Conservation (phyloP, 2,113 vertebrate genomes). For the Pampusana beccarii region DNA sequence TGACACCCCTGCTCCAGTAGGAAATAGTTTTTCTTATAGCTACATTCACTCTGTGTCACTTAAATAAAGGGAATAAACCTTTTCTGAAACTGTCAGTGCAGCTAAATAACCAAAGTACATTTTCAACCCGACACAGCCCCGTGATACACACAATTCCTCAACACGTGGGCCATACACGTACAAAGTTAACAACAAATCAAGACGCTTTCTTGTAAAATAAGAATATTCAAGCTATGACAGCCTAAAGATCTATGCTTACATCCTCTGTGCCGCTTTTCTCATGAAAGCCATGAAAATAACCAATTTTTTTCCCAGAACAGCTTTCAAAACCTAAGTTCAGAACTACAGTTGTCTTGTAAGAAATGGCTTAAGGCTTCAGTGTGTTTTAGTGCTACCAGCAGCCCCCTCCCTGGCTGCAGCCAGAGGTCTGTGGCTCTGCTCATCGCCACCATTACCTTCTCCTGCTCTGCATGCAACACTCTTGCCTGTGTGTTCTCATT, state of each 20-base stretch:
- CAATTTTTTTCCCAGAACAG: background rate
- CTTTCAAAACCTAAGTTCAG: background rate
- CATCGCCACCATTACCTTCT: slow-evolving; percentile 83
- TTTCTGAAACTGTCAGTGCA: background rate
- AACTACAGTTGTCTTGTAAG: background rate
- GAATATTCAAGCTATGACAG: background rate
- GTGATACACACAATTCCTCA: background rate
- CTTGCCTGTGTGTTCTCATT: slow-evolving; percentile 89
- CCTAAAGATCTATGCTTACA: background rate
- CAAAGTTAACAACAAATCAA: background rate
- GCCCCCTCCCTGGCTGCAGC: background rate
- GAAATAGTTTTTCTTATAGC: background rate
- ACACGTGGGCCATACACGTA: no score
- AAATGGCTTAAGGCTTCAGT: background rate
- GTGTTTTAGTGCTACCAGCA: background rate
- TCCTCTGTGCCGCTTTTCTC: background rate
- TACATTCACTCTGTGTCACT: background rate
- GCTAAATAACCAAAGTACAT: background rate
- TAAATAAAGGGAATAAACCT: background rate
- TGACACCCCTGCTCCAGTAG: background rate
- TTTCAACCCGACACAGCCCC: background rate
- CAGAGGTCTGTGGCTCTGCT: background rate
- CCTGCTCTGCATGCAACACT: slow-evolving; percentile 92
- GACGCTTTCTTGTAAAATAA: background rate
- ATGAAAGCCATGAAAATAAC: background rate